Percentiles rank a stretch among this genome's conserved stretches.
phyloP scores from a whole-genome alignment of 2,888 invertebrate genomes.

The Dynastes tityus region DNA sequence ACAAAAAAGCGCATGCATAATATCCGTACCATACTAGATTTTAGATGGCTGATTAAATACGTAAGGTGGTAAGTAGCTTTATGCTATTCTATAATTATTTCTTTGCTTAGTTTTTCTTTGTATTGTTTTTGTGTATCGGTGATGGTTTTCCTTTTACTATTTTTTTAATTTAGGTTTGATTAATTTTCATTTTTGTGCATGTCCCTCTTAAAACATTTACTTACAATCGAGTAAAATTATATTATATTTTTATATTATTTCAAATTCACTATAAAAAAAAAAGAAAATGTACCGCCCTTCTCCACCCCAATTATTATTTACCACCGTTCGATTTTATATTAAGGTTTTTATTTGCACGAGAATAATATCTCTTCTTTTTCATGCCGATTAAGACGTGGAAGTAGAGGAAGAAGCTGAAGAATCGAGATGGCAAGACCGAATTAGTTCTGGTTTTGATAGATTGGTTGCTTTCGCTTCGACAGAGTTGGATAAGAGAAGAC shows the following conservation, averaged over 20 bases:
- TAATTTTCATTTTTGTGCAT: constrained; percentile 33
- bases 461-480: constrained; percentile 94
- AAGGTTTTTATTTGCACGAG: constrained; percentile 8
- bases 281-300: not conserved
- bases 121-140: constrained; percentile 55
- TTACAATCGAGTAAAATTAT: constrained; percentile 4
- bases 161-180: not conserved
- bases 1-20: constrained; percentile 70
- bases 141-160: constrained; percentile 51
- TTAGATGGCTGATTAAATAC: constrained; percentile 68
- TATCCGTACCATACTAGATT: constrained; percentile 69
- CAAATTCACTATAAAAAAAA: not conserved
- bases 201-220: constrained; percentile 2
- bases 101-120: constrained; percentile 54
- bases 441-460: constrained; percentile 94
- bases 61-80: constrained; percentile 69
- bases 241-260: constrained; percentile 24
- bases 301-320: constrained; percentile 19
- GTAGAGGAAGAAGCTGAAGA: constrained; percentile 82
- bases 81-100: constrained; percentile 66
- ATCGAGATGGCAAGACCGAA: constrained; percentile 93
- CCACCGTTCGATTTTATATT: constrained; percentile 26
- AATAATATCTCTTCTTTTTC: constrained; percentile 1
- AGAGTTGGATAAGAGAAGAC: constrained; percentile 89
- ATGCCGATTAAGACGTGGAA: constrained; percentile 71